Evolutionary conservation across 2,797 vertebrate genomes (phyloP).

Genomic region (Tangara arthus): DNA sequence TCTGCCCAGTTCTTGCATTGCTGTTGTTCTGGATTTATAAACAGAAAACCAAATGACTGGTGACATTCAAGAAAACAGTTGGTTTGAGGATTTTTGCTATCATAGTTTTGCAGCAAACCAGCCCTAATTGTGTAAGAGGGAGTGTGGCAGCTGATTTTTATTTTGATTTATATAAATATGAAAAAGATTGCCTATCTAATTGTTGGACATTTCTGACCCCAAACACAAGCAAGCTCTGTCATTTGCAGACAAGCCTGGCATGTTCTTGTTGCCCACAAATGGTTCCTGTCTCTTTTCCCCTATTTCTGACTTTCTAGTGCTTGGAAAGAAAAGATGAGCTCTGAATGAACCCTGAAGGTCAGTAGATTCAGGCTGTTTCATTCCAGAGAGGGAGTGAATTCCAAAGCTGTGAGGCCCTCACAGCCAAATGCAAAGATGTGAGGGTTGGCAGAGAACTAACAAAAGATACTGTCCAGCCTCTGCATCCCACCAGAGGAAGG

Average conservation of each 20-base stretch:
- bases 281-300: neutral
- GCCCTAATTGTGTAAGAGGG: neutral
- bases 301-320: neutral
- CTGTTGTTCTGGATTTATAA: neutral
- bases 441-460: conserved; percentile 37
- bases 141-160: neutral
- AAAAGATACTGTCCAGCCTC: conserved; percentile 54
- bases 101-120: neutral
- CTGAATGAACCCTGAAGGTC: conserved; percentile 54
- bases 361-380: conserved; percentile 32
- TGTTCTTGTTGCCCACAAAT: neutral
- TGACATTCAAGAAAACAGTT: neutral
- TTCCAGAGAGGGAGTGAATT: conserved; percentile 42
- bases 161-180: neutral
- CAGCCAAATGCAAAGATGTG: conserved; percentile 43
- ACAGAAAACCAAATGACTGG: neutral
- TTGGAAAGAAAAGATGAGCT: conserved; percentile 26
- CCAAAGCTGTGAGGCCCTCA: conserved; percentile 50
- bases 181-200: neutral
- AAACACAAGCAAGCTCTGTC: neutral
- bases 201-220: neutral
- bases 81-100: neutral
- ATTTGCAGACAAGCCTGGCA: neutral
- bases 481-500: conserved; percentile 15
- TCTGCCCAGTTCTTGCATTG: neutral